Conservation (phyloP, 2,113 vertebrate species). For the Nerophis ophidion region DNA sequence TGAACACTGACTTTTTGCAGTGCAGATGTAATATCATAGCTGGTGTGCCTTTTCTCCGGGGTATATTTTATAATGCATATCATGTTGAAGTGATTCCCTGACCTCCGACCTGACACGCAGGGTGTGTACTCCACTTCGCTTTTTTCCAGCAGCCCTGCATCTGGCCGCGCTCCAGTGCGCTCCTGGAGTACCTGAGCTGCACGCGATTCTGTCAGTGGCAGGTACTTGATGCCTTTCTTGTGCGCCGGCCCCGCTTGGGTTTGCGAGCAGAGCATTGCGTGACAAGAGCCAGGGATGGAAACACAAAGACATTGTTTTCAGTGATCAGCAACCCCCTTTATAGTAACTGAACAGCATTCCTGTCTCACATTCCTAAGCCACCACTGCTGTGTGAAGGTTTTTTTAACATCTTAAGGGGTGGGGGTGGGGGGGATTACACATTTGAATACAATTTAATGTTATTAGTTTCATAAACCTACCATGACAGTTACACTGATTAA, state of each 20-base stretch:
- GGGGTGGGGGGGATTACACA: conserved; percentile 23
- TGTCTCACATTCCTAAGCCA: conserved; percentile 76
- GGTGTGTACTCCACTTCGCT: conserved; percentile 35
- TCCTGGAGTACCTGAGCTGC: conserved; percentile 70
- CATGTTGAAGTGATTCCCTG: no score
- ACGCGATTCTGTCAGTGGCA: conserved; percentile 73
- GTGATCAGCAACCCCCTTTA: conserved; percentile 72
- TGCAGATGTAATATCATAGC: no score
- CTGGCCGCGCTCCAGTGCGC: conserved; percentile 55
- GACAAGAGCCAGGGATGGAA: conserved; percentile 70
- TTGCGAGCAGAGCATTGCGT: conserved; percentile 70
- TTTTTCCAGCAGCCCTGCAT: conserved; percentile 41
- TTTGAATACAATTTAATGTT: conserved; percentile 34
- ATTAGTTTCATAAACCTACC: conserved; percentile 15
- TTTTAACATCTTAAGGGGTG: conserved; percentile 27
- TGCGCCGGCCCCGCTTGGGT: conserved; percentile 50
- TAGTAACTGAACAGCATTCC: conserved; percentile 77
- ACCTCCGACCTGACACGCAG: no score
- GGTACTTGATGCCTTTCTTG: conserved; percentile 68
- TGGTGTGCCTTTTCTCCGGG: no score
- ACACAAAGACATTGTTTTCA: conserved; percentile 74
- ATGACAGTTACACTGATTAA: conserved; percentile 11
- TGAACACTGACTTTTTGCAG: no score
- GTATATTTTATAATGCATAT: no score
- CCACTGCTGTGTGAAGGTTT: conserved; percentile 50